Base-by-base conservation (phyloP, 53 echinoderm and acorn worm species). In the Luidia sarsii region DNA sequence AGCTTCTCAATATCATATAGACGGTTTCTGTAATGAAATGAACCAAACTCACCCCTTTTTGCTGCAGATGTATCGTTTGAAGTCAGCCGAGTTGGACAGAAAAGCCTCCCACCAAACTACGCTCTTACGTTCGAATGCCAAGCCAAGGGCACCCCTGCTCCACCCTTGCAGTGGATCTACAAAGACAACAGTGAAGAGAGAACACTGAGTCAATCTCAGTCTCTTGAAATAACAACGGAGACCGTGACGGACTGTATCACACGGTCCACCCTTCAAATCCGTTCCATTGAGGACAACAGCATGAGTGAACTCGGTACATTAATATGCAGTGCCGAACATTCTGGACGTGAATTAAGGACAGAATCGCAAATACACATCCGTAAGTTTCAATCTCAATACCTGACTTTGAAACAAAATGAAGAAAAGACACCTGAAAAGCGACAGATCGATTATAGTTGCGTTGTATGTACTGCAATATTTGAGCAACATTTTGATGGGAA, bases 101-200 rank as follows among this genome's bases (percentile, higher is more conserved):
- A 22, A 20, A 10, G 13, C 10, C 71, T 32, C 14, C 16, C 72
- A 9, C 38, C 23, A n/a, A 24, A 72, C 15, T 23, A 55, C 72
- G 72, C 72, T 25, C n/a, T 72, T 23, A 54, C 24, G 13, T 33
- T 72, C 1, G 53, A 72, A 54, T 72, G 72, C 55, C 53, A 34
- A 24, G 55, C 72, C 35, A 15, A 55, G 35, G 72, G 72, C 34
- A 36, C 36, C 38, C 71, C 71, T 10, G 6, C 53, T 23, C 72
- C 72, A 18, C 19, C 46, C 23, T 13, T 72, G 23, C 53, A 54
- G 48, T 72, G 72, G 72, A 55, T 27, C 21, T 52, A 35, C n/a
- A 9, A 35, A 9, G 55, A 35, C 15, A 35, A 22, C 1, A 23
- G 23, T 23, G 29, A 29, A 33, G 55, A 54, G 20, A 35, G 24